Conservation (phyloP, 1,140 invertebrate genomes). For the Paraescarpia echinospica region DNA sequence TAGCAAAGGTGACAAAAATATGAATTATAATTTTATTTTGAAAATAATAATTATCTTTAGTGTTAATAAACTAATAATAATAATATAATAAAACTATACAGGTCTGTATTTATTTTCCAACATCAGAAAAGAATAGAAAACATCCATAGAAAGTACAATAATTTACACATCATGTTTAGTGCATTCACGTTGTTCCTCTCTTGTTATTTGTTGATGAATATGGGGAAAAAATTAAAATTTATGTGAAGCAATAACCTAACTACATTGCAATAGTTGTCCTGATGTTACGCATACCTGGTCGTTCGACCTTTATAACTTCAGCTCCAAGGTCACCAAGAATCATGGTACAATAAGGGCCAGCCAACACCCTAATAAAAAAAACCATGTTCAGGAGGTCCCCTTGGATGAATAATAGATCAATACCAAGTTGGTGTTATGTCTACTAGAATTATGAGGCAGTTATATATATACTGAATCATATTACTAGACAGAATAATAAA, state of each 20-base stretch:
- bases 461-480: no score
- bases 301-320: slow-evolving; percentile 82
- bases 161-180: no score
- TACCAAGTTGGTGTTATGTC: neutral
- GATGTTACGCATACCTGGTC: slow-evolving; percentile 46
- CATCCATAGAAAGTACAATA: no score
- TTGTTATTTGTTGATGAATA: neutral
- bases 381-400: neutral
- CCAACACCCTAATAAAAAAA: slow-evolving; percentile 63
- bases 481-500: neutral
- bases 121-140: no score
- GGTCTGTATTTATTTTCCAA: no score
- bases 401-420: neutral
- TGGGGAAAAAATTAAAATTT: neutral
- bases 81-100: no score
- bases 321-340: slow-evolving; percentile 90
- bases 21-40: neutral
- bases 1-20: neutral
- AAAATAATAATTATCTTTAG: no score
- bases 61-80: no score
- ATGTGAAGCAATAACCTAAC: neutral
- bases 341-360: slow-evolving; percentile 90
- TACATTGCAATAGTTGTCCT: no score
- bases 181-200: neutral
- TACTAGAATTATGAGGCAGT: neutral